phyloP scores from a whole-genome alignment of 1,140 invertebrate species.

The Dendrolimus punctatus region DNA sequence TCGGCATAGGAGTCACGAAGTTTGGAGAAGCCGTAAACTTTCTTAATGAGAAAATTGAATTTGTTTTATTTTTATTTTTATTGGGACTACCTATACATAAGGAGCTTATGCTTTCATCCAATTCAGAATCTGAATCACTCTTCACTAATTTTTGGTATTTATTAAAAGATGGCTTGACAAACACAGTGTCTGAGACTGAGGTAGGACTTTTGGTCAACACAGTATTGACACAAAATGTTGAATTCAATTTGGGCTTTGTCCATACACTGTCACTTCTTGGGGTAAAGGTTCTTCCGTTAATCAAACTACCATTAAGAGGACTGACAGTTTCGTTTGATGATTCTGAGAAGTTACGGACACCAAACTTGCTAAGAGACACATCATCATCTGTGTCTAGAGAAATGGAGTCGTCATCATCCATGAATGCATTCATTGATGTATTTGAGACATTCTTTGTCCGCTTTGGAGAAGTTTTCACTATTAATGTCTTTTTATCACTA shows the following conservation, averaged over 20 bases:
- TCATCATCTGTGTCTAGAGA: constrained; percentile 54
- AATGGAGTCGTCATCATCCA: constrained; percentile 32
- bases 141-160: constrained; percentile 53
- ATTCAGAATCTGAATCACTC: constrained; percentile 61
- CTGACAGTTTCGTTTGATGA: constrained; percentile 50
- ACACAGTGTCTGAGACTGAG: constrained; percentile 43
- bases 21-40: constrained; percentile 61
- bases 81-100: constrained; percentile 55
- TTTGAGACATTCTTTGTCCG: constrained; percentile 40
- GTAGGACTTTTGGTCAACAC: constrained; percentile 36
- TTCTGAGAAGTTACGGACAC: constrained; percentile 49
- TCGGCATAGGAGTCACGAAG: constrained; percentile 51
- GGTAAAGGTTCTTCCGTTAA: constrained; percentile 49
- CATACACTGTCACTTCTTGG: constrained; percentile 44
- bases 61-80: constrained; percentile 38
- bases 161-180: constrained; percentile 54
- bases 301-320: constrained; percentile 35
- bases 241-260: constrained; percentile 53
- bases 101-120: constrained; percentile 65
- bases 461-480: constrained; percentile 32
- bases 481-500: constrained; percentile 20
- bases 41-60: constrained; percentile 54
- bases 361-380: constrained; percentile 60
- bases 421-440: constrained; percentile 24
- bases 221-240: constrained; percentile 53